Evolutionary conservation across 2,888 invertebrate species (phyloP).

Genomic region (Axea sp.): DNA sequence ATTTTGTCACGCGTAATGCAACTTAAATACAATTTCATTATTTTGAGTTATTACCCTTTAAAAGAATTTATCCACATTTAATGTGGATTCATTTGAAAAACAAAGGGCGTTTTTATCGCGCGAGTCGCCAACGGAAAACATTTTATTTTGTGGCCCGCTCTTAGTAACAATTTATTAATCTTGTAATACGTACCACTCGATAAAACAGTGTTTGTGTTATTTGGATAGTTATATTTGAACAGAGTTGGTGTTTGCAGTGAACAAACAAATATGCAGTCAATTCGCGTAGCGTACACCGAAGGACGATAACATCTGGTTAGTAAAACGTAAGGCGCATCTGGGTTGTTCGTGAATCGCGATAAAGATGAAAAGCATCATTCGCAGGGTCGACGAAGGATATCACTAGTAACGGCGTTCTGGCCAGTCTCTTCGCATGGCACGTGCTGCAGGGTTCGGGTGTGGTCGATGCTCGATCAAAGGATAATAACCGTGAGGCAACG

Average conservation of each 20-base stretch:
- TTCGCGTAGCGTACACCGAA: slow-evolving; percentile 32
- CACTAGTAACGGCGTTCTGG: slow-evolving; percentile 43
- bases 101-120: too few species aligned
- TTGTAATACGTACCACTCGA: background rate
- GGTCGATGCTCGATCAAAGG: slow-evolving; percentile 67
- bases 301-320: slow-evolving; percentile 49
- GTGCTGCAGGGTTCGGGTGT: slow-evolving; percentile 69
- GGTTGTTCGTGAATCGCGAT: slow-evolving; percentile 54
- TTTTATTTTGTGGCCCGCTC: too few species aligned
- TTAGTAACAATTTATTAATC: too few species aligned
- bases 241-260: slow-evolving; percentile 39
- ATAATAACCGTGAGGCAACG: slow-evolving; percentile 67
- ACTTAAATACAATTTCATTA: too few species aligned
- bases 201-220: slow-evolving; percentile 15
- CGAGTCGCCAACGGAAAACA: too few species aligned
- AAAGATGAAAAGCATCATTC: slow-evolving; percentile 55
- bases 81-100: too few species aligned
- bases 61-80: too few species aligned
- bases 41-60: too few species aligned
- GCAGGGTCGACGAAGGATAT: slow-evolving; percentile 57
- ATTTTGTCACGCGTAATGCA: too few species aligned
- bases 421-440: slow-evolving; percentile 55
- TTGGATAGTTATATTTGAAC: slow-evolving; percentile 35
- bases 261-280: slow-evolving; percentile 55
- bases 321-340: slow-evolving; percentile 46